These are phyloP conservation scores for Malacoraja senta DNA, from an alignment of 2,797 vertebrate genomes.

Conservation along the genomic window DNA sequence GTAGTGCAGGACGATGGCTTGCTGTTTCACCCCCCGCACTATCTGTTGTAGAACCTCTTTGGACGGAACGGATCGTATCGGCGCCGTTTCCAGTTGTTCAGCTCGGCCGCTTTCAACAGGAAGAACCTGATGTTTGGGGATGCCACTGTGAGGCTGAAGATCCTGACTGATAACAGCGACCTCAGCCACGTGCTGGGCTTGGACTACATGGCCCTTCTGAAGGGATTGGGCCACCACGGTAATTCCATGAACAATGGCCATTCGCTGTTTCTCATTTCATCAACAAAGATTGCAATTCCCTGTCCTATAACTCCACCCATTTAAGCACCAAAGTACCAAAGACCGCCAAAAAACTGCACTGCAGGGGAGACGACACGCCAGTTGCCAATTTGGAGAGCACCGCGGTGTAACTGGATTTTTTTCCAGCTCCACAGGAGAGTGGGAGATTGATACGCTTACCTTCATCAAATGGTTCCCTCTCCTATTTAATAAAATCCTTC, in stretches of 20 bases:
- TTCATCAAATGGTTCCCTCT: background rate
- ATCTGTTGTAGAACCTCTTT: conserved; percentile 63
- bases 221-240: conserved; percentile 88
- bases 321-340: background rate
- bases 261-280: background rate
- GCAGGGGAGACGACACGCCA: background rate
- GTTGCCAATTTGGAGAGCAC: background rate
- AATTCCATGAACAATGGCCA: background rate
- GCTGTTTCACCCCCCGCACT: conserved; percentile 33
- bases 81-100: conserved; percentile 72
- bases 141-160: conserved; percentile 60
- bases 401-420: background rate
- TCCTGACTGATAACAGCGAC: conserved; percentile 64
- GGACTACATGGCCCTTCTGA: conserved; percentile 82
- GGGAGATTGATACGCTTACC: background rate
- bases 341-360: background rate
- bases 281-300: background rate
- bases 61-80: conserved; percentile 64
- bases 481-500: too few species aligned
- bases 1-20: background rate
- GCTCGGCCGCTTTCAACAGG: conserved; percentile 63
- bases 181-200: conserved; percentile 75
- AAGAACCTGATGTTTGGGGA: conserved; percentile 77
- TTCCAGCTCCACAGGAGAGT: background rate
- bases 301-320: background rate